Evolutionary conservation across 2,888 invertebrate genomes (phyloP).

Genomic region (Drosophila nr. fundita): DNA sequence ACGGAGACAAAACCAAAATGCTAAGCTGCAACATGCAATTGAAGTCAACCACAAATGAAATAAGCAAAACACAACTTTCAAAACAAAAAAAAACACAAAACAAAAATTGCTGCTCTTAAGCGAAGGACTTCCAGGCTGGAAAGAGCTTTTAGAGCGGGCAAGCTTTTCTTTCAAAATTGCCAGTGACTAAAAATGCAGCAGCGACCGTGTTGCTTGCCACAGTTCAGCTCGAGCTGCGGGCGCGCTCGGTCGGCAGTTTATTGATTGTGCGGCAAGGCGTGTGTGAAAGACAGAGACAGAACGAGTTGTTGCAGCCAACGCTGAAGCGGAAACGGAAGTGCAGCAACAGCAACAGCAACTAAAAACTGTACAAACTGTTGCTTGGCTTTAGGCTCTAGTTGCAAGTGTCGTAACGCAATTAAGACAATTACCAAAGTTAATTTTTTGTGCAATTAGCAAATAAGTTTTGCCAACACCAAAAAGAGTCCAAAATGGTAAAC

Average conservation of each 20-base stretch:
- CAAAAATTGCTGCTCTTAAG: slow-evolving; percentile 1
- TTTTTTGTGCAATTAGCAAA: slow-evolving; percentile 40
- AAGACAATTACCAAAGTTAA: slow-evolving; percentile 68
- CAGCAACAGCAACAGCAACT: slow-evolving; percentile 48
- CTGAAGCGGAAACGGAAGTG: slow-evolving; percentile 75
- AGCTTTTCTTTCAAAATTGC: slow-evolving; percentile 20
- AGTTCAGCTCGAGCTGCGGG: slow-evolving; percentile 75
- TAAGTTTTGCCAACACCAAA: slow-evolving; percentile 31
- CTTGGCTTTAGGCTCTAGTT: slow-evolving; percentile 33
- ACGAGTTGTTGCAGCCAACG: slow-evolving; percentile 30
- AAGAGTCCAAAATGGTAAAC: slow-evolving; percentile 67
- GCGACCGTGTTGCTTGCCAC: slow-evolving; percentile 39
- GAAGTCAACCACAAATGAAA: slow-evolving; percentile 1
- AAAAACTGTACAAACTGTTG: slow-evolving; percentile 70
- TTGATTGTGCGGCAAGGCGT: slow-evolving; percentile 34
- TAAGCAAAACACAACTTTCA: neutral
- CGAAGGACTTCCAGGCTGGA: slow-evolving; percentile 51
- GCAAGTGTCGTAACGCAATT: slow-evolving; percentile 53
- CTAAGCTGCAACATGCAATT: neutral
- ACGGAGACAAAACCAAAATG: neutral
- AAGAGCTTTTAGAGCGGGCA: slow-evolving; percentile 46
- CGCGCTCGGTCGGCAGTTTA: slow-evolving; percentile 63
- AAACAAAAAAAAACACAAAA: neutral
- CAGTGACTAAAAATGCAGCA: slow-evolving; percentile 45
- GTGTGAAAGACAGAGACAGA: neutral